Base-by-base conservation (phyloP, 1,140 invertebrate species). In the Heliconius nattereri region DNA sequence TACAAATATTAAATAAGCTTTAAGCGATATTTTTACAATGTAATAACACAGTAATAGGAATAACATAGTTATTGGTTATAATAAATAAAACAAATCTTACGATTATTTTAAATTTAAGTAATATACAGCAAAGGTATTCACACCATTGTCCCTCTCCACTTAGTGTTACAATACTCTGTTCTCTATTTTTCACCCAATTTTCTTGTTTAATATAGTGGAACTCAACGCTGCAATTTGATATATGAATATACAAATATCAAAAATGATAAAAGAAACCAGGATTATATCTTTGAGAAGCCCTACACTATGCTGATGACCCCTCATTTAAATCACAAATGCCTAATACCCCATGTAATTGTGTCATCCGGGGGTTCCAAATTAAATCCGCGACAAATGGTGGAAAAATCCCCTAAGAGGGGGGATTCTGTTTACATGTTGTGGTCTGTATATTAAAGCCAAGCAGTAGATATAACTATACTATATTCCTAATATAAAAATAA, bases 321-420 rank as follows among this genome's bases (percentile, higher is more conserved):
- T 81, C 74, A 73, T 66, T 82, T 78, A 75, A 76, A 78, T 78
- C 77, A 78, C 76, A 74, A 81, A 75, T 76, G 77, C 73, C 70
- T 81, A 84, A 84, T 80, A 80, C 76, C 71, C 80, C 76, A 78
- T 81, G 80, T 81, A 84, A 81, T 84, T 81, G 75, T 78, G 54
- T 76, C 71, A 73, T 60, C 77, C 79, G n/a, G 79, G 80, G 80
- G 74, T 73, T 76, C 60, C 40, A 72, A 81, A 82, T 81, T 78
- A 81, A 81, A 78, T 81, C 77, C 54, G 77, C 74, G 73, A 79
- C 77, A 82, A 78, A 82, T 82, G 80, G 80, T 71, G 76, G 80
- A 75, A 78, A 81, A 73, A 52, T 71, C 78, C 32, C 32, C 52
- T n/a, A 73, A 23, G 73, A 70, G 54, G 74, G 74, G 76, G 66